These are phyloP conservation scores for Tapirus terrestris DNA, from an alignment of 2,113 vertebrate species.

Conservation along the genomic window DNA sequence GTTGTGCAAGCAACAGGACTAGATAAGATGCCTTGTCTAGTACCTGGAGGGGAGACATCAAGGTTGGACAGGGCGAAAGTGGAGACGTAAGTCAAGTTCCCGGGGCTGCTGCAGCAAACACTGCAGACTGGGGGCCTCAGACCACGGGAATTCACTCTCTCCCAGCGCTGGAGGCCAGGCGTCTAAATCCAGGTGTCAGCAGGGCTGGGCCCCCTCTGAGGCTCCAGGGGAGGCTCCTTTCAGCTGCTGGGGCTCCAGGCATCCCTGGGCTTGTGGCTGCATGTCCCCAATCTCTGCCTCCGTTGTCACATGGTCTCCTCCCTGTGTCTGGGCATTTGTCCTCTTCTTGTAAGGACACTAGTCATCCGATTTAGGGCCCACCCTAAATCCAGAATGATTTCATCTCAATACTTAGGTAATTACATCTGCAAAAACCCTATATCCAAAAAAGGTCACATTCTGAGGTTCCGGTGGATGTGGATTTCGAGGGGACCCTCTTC, in stretches of 20 bases:
- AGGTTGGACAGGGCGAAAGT: no score
- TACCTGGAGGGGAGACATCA: background rate
- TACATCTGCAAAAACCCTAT: background rate
- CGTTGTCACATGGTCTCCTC: background rate
- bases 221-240: no score
- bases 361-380: background rate
- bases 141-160: background rate
- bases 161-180: background rate
- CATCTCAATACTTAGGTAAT: background rate
- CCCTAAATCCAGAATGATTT: background rate
- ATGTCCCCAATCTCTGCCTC: accelerated
- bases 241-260: background rate
- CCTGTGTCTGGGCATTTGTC: background rate
- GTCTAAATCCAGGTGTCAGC: accelerated
- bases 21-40: no score
- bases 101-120: background rate
- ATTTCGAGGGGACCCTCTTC: no score
- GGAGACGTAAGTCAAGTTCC: background rate
- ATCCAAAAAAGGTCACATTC: background rate
- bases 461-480: background rate
- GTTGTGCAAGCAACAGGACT: background rate
- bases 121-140: background rate
- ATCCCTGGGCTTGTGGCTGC: background rate
- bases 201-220: background rate
- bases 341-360: background rate